These are phyloP conservation scores for Pimephales promelas DNA, from an alignment of 2,113 vertebrate species.

Conservation along the genomic window DNA sequence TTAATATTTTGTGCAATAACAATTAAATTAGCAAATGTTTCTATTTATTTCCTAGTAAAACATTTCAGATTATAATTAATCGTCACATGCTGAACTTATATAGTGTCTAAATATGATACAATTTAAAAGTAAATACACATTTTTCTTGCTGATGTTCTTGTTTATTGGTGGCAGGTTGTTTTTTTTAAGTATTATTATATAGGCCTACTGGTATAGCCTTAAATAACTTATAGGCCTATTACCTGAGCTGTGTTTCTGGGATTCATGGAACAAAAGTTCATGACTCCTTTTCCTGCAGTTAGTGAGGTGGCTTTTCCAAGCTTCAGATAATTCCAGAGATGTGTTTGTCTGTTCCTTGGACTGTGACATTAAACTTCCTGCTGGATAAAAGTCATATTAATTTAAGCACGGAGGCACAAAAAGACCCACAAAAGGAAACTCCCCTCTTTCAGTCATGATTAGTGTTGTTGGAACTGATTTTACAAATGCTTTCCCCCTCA, in stretches of 20 bases:
- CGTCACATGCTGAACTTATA: too few species aligned
- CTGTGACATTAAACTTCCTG: not conserved
- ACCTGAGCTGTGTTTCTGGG: not conserved
- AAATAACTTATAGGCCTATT: too few species aligned
- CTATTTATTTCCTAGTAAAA: too few species aligned
- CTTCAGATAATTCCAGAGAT: constrained; percentile 5
- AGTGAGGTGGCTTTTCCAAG: constrained; percentile 5
- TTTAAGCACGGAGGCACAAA: not conserved
- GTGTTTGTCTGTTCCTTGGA: not conserved
- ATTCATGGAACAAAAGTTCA: not conserved
- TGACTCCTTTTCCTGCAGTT: not conserved
- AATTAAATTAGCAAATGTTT: too few species aligned
- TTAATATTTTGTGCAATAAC: too few species aligned
- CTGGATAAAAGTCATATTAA: not conserved
- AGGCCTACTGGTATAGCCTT: too few species aligned
- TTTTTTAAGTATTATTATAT: too few species aligned
- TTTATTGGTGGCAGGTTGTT: too few species aligned
- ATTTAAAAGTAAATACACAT: too few species aligned
- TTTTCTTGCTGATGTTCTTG: too few species aligned
- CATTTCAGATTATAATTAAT: too few species aligned
- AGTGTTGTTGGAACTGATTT: not conserved
- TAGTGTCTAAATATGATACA: too few species aligned
- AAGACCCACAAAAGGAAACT: not conserved
- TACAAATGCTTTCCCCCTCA: not conserved
- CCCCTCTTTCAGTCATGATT: not conserved